Base-by-base conservation (phyloP, 2,113 vertebrate genomes). In the Rattus rattus region DNA sequence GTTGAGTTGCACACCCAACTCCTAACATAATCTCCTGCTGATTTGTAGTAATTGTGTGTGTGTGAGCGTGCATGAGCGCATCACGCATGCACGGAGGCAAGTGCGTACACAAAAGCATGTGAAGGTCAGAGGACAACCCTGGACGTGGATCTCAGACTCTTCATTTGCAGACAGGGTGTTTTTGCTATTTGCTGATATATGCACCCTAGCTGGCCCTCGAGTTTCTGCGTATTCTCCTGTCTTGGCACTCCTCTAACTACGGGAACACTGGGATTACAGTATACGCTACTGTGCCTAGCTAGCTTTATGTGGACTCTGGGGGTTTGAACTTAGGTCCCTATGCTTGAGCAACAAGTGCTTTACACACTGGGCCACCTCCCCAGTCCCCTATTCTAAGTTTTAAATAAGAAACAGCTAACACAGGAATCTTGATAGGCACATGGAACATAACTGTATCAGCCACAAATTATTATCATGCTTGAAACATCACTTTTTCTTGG, bases 391-490 rank as follows among this genome's bases (percentile, higher is more conserved):
- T 63, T 95, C 67, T 69, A 52, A 93, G 88, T 87, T 95, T 88
- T 88, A 94, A 85, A 59, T 39, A 69, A 87, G 36, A 95, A 88
- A 92, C 28, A 94, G 36, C 19, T 54, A n/a, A 94, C 17, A 88
- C 17, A 54, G 63, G 72, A 96, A 80, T 90, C 28, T 84, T 6
- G 90, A 73, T n/a, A 52, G 17, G 17, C 73, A 93, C 33, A 88
- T 88, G 47, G 96, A 96, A 95, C 36, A 77, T 3, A 92, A 70
- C 56, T 88, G 22, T 75, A 90, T 17, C 92, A 93, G 83, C 10
- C 56, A 90, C 36, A 61, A 70, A 95, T 96, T 89, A 72, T 88
- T 39, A 63, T 17, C 84, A 87, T 39, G 19, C 69, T 72, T 90
- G 52, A 79, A 84, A 91, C 8, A 19, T 16, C 47, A 79, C 39